Evolutionary conservation across 2,888 invertebrate species (phyloP).

Genomic region (Crioceris asparagi): DNA sequence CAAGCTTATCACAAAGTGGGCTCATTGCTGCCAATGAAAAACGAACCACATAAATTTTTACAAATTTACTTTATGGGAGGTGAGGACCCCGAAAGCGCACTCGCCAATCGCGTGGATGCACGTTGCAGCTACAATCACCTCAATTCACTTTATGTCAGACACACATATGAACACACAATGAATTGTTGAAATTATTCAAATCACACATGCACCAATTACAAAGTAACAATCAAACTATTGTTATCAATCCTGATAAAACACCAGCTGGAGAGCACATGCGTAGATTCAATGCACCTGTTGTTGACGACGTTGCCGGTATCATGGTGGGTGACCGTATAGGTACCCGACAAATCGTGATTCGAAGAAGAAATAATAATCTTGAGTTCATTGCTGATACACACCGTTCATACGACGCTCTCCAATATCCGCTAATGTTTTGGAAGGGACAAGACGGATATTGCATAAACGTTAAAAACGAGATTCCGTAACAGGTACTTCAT

Average conservation of each 20-base stretch:
- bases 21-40: no score
- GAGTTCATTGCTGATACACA: no score
- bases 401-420: no score
- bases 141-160: slow-evolving; percentile 2
- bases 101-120: no score
- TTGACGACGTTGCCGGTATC: neutral
- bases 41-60: no score
- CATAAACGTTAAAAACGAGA: neutral
- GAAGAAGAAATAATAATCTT: no score
- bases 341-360: no score
- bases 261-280: no score
- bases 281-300: neutral
- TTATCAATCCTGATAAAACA: no score
- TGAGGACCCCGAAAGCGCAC: neutral
- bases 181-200: neutral
- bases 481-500: neutral
- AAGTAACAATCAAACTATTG: neutral
- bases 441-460: neutral
- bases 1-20: slow-evolving; percentile 4
- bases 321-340: neutral
- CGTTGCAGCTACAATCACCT: slow-evolving; percentile 5
- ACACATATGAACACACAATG: neutral
- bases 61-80: neutral
- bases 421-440: no score
- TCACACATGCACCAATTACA: neutral